phyloP scores from a whole-genome alignment of 2,797 vertebrate species.

The Acanthurus lineatus region DNA sequence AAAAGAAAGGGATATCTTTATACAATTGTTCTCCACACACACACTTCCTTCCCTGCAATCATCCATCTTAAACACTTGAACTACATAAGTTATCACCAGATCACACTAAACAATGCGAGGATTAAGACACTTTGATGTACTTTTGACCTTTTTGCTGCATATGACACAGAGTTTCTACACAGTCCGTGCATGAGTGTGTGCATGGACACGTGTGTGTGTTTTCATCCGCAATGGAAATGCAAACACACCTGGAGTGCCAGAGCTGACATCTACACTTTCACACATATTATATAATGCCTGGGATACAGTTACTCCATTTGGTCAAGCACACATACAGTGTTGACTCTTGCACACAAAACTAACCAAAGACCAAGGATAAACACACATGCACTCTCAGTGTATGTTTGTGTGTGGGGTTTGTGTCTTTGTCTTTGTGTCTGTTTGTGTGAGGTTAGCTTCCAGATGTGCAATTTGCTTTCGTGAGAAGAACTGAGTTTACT shows the following conservation, averaged over 20 bases:
- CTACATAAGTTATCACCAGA: background rate
- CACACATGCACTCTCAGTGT: constrained; percentile 34
- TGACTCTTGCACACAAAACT: constrained; percentile 46
- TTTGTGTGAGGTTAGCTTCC: constrained; percentile 36
- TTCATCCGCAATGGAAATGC: constrained; percentile 60
- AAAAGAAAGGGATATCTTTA: constrained; percentile 9
- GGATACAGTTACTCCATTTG: constrained; percentile 55
- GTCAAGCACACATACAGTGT: constrained; percentile 54
- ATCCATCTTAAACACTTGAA: background rate
- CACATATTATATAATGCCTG: constrained; percentile 68
- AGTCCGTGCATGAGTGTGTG: constrained; percentile 1
- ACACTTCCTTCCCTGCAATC: constrained; percentile 32
- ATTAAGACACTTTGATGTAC: constrained; percentile 4
- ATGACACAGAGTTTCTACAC: constrained; percentile 24
- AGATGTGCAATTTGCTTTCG: constrained; percentile 43
- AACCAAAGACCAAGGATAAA: constrained; percentile 49
- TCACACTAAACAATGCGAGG: background rate
- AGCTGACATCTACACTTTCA: constrained; percentile 67
- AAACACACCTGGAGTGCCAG: constrained; percentile 78
- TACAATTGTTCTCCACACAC: constrained; percentile 22
- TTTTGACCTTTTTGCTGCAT: constrained; percentile 43
- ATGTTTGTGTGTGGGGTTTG: constrained; percentile 19
- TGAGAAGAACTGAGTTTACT: constrained; percentile 75
- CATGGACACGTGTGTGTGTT: constrained; percentile 22
- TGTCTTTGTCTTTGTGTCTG: constrained; percentile 25